phyloP scores from a whole-genome alignment of 2,888 invertebrate species.

The Clistopyga incitator region DNA sequence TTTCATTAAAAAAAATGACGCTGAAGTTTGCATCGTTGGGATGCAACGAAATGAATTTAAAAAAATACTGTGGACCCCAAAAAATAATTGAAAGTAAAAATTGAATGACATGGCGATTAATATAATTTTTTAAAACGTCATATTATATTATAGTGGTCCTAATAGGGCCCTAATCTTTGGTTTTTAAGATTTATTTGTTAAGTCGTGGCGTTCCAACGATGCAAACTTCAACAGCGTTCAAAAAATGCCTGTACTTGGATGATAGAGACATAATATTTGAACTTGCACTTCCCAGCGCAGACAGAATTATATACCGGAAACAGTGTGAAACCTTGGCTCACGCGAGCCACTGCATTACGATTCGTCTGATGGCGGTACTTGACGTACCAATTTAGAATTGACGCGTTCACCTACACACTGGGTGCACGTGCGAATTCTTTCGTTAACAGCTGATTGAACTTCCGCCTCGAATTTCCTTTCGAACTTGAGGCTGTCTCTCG shows the following conservation, averaged over 20 bases:
- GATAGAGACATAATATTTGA: background rate
- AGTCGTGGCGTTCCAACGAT: too few species aligned
- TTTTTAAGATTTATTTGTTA: too few species aligned
- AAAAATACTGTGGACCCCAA: too few species aligned
- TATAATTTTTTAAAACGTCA: too few species aligned
- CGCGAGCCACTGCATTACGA: conserved; percentile 8
- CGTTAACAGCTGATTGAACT: conserved; percentile 57
- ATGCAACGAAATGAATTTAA: too few species aligned
- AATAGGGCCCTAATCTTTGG: too few species aligned
- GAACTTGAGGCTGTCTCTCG: conserved; percentile 44
- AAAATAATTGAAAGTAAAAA: too few species aligned
- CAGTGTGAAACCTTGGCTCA: conserved; percentile 28
- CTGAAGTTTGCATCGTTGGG: too few species aligned
- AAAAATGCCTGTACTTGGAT: background rate
- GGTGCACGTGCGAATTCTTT: conserved; percentile 49
- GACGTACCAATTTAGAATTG: conserved; percentile 43
- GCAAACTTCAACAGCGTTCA: too few species aligned
- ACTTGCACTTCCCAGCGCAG: conserved; percentile 4
- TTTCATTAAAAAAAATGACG: too few species aligned
- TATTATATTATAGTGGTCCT: too few species aligned
- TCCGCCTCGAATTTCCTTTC: conserved; percentile 54
- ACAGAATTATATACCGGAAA: conserved; percentile 32
- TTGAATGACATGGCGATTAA: too few species aligned
- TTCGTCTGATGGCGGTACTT: conserved; percentile 22
- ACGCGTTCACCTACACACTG: conserved; percentile 14